Evolutionary conservation across 37 sponge, comb jelly and placozoan species (phyloP), one percentile per base, ranked within the genome.

Genomic region (Axinella damicornis): DNA sequence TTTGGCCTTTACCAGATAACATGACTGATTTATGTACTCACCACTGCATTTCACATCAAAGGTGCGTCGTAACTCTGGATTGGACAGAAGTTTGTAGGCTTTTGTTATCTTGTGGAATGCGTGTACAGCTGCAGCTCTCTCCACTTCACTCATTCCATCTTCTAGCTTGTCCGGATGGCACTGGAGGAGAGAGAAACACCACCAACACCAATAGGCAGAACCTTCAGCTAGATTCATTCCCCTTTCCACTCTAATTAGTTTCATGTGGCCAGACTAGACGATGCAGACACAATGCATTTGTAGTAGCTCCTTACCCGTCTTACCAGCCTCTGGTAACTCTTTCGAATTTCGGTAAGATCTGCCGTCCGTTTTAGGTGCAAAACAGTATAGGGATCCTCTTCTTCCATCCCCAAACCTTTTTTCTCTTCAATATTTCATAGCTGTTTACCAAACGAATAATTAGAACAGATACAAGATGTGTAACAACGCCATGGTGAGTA

Each of bases 121-220:
- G 13, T 71, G 35, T 0, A 57, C 63, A 20, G 87, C 87, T 41
- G 60, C 53, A 33, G 28, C 61, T 62, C 79, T 78, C 40, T 86
- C 80, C 27, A 36, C 54, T 1, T 56, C 62, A 31, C 72, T 61
- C 55, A 79, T 31, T 25, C 41, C 55, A 5, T 34, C 59, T 2
- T 35, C 18, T 11, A 74, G 65, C 64, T 79, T 86, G 70, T 86
- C 87, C 0, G 87, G 87, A 36, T 86, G 87, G 28, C 28, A 83
- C 84, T 83, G 33, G 5, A 80, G 27, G 25, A 61, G 25, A 11
- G n/a, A n/a, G n/a, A n/a, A n/a, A n/a, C n/a, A n/a, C n/a, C n/a
- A n/a, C n/a, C n/a, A n/a, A n/a, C n/a, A n/a, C n/a, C n/a, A n/a
- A n/a, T n/a, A n/a, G n/a, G n/a, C n/a, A n/a, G n/a, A n/a, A n/a